These are phyloP conservation scores for Epizoanthus illoricatus DNA, from an alignment of 92 coral and sea anemone species.

Conservation along the genomic window DNA sequence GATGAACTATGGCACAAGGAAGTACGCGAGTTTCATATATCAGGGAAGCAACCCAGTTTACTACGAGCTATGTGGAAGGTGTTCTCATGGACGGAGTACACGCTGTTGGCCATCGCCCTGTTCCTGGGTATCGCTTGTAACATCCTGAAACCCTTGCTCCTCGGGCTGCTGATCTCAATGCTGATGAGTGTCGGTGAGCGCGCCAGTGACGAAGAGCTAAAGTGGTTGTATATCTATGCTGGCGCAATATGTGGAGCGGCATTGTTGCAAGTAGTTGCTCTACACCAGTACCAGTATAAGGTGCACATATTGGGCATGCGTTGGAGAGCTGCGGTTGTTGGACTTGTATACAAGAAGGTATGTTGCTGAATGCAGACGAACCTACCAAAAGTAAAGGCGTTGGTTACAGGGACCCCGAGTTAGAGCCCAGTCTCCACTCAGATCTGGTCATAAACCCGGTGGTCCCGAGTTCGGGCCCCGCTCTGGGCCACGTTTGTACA, in stretches of 20 bases:
- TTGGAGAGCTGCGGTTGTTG: conserved; percentile 81
- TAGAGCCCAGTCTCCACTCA: no score
- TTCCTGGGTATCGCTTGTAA: conserved; percentile 86
- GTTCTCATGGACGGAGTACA: conserved; percentile 79
- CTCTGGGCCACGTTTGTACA: no score
- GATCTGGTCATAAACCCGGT: no score
- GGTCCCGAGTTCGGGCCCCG: no score
- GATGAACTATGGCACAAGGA: conserved; percentile 76
- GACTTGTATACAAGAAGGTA: conserved; percentile 81
- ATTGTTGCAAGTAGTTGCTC: conserved; percentile 64
- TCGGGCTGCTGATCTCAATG: conserved; percentile 66
- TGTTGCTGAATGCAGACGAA: not conserved
- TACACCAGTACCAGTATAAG: conserved; percentile 76
- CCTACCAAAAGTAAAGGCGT: not conserved
- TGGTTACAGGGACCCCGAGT: not conserved
- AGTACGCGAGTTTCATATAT: conserved; percentile 60
- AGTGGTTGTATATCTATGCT: conserved; percentile 63
- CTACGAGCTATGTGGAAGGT: conserved; percentile 74
- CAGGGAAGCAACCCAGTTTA: conserved; percentile 69
- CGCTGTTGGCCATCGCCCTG: conserved; percentile 60
- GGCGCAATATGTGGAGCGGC: conserved; percentile 66
- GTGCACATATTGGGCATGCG: conserved; percentile 88
- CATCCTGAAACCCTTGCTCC: conserved; percentile 75
- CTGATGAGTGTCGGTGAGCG: conserved; percentile 44
- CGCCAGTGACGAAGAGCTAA: conserved; percentile 32